Conservation (phyloP, 92 coral and sea anemone genomes). For the Virgularia gustaviana region DNA sequence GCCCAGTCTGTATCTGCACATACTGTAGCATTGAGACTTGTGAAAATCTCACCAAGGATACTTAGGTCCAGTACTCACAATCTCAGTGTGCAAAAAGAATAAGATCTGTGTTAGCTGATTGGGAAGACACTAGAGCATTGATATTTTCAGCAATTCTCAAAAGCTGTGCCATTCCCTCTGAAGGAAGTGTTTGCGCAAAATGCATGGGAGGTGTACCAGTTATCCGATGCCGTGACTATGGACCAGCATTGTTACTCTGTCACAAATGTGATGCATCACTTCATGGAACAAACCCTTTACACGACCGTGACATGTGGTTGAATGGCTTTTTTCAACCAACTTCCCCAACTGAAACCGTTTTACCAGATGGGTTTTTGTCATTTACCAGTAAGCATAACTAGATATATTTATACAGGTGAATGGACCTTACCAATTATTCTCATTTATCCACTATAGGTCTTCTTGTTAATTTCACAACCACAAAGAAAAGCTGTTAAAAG, state of each 20-base stretch:
- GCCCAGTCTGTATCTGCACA: no score
- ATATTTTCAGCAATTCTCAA: constrained; percentile 18
- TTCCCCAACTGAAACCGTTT: constrained; percentile 17
- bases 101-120: constrained; percentile 12
- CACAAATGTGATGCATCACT: constrained; percentile 12
- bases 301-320: constrained; percentile 23
- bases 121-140: constrained; percentile 23
- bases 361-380: constrained; percentile 10
- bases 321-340: constrained; percentile 31
- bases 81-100: constrained; percentile 34
- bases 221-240: constrained; percentile 31
- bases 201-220: constrained; percentile 10
- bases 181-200: background rate
- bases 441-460: no score
- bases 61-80: no score
- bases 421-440: no score
- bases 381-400: background rate
- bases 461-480: no score
- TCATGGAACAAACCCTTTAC: constrained; percentile 22
- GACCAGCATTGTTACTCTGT: constrained; percentile 26
- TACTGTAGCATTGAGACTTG: no score
- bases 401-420: no score
- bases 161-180: constrained; percentile 19
- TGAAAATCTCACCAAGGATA: no score
- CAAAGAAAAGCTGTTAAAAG: no score